Percentiles rank a stretch among this genome's conserved stretches.
These are phyloP conservation scores for Lophura nycthemera DNA, from an alignment of 2,113 vertebrate species.

Conservation along the genomic window DNA sequence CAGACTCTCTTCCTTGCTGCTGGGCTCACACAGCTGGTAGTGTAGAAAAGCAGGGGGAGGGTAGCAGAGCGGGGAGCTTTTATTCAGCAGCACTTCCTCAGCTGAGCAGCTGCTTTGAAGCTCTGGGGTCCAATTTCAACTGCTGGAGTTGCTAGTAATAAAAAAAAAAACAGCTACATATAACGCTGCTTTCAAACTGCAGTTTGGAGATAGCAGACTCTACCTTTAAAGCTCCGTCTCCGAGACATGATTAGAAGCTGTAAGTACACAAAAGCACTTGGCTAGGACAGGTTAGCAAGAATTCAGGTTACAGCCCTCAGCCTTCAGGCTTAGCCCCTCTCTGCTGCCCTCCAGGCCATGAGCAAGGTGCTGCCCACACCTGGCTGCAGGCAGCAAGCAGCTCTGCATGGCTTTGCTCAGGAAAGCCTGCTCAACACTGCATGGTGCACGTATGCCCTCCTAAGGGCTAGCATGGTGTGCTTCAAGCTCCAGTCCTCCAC, in stretches of 20 bases:
- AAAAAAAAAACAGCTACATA: constrained; percentile 45
- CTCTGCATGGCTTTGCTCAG: background rate
- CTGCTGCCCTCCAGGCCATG: no score
- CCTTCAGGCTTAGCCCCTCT: no score
- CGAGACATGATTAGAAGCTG: background rate
- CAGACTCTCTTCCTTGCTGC: constrained; percentile 46
- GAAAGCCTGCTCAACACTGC: rapidly evolving
- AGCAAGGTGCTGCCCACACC: rapidly evolving
- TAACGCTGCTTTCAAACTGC: background rate
- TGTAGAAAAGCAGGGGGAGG: constrained; percentile 44
- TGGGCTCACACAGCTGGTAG: constrained; percentile 54
- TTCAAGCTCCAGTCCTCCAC: background rate
- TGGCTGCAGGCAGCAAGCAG: rapidly evolving
- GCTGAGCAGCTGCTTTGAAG: constrained; percentile 66
- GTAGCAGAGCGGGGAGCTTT: constrained; percentile 48
- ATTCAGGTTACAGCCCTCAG: background rate
- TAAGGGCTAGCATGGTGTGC: rapidly evolving
- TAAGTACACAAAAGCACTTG: background rate
- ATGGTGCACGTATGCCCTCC: background rate
- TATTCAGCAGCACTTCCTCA: constrained; percentile 47
- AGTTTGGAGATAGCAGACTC: background rate
- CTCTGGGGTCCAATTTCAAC: constrained; percentile 52
- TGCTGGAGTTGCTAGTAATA: constrained; percentile 19
- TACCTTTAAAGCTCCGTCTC: background rate
- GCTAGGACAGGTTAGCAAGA: background rate